phyloP scores from a whole-genome alignment of 2,888 invertebrate genomes.

The Norana najaformis region DNA sequence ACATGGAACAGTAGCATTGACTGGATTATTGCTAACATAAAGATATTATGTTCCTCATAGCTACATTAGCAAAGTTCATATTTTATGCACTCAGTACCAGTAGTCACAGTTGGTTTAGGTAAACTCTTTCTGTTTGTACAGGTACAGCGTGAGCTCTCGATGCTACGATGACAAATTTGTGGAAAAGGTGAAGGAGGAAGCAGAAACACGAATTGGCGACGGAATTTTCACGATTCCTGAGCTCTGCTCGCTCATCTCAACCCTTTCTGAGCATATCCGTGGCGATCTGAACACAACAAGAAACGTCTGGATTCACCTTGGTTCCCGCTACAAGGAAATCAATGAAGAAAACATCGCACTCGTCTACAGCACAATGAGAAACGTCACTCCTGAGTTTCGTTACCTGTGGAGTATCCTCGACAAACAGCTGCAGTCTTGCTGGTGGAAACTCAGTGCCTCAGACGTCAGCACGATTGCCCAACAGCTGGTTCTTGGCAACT shows the following conservation, averaged over 20 bases:
- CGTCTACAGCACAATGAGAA: conserved; percentile 67
- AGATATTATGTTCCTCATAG: no score
- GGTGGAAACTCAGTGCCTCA: conserved; percentile 64
- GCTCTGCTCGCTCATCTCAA: conserved; percentile 68
- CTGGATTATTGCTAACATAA: no score
- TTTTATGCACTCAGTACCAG: no score
- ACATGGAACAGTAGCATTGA: no score
- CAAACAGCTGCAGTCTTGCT: conserved; percentile 65
- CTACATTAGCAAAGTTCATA: no score
- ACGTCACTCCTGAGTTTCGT: conserved; percentile 65
- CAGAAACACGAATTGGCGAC: conserved; percentile 69
- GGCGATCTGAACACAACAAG: conserved; percentile 68
- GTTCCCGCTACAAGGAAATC: conserved; percentile 68
- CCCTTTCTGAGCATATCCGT: conserved; percentile 65
- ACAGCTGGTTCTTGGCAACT: conserved; percentile 41
- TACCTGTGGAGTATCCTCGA: conserved; percentile 70
- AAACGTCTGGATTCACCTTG: conserved; percentile 72
- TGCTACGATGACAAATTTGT: conserved; percentile 43
- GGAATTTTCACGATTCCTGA: conserved; percentile 69
- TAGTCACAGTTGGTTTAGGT: not conserved
- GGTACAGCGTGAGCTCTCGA: conserved; percentile 45
- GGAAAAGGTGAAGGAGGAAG: conserved; percentile 69
- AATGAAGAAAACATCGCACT: conserved; percentile 68
- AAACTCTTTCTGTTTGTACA: conserved; percentile 2
- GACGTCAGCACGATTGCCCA: conserved; percentile 54